These are phyloP conservation scores for Aporophyla nigra DNA, from an alignment of 2,888 invertebrate genomes.

Conservation along the genomic window DNA sequence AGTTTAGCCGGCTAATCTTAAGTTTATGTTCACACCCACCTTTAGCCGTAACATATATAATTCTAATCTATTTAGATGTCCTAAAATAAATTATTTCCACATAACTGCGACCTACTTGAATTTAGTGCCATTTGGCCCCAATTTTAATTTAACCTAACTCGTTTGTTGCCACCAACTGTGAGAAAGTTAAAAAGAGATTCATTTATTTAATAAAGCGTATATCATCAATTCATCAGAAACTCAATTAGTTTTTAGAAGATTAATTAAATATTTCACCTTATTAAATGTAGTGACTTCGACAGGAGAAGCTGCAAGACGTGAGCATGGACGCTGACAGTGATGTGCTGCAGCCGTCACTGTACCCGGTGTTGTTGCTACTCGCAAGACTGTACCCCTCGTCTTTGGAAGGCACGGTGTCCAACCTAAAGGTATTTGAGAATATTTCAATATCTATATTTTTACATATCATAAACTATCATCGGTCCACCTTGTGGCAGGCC, in stretches of 20 bases:
- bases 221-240: background rate
- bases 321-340: constrained; percentile 54
- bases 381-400: constrained; percentile 94
- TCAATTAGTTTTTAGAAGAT: too few species aligned
- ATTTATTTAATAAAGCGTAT: background rate
- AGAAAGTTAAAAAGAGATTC: background rate
- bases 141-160: background rate
- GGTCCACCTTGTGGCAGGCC: too few species aligned
- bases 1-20: too few species aligned
- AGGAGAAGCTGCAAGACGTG: constrained; percentile 81
- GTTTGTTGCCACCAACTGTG: background rate
- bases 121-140: too few species aligned
- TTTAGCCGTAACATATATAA: too few species aligned
- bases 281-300: constrained; percentile 14
- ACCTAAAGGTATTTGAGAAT: constrained; percentile 90
- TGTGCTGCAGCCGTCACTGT: constrained; percentile 92
- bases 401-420: constrained; percentile 93
- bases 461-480: too few species aligned
- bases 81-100: background rate
- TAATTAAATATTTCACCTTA: background rate
- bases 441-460: too few species aligned
- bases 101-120: too few species aligned
- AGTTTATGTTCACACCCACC: too few species aligned
- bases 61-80: background rate
- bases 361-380: constrained; percentile 94